Evolutionary conservation across 2,797 vertebrate genomes (phyloP).

Genomic region (Holocentrus rufus): DNA sequence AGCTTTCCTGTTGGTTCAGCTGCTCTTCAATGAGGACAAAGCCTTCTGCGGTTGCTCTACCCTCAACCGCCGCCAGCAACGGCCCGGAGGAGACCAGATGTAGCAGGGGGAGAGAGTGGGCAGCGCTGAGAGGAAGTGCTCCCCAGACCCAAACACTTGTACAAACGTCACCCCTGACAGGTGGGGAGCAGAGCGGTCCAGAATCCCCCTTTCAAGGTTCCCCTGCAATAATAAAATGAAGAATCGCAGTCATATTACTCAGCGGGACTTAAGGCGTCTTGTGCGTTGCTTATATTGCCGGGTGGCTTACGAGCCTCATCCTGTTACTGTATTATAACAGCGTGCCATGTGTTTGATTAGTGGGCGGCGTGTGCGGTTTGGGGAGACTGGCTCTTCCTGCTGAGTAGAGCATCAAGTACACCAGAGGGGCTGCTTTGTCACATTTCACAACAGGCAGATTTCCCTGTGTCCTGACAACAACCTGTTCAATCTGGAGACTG

Average conservation of each 20-base stretch:
- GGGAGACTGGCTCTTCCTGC: slow-evolving; percentile 56
- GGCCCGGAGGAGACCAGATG: slow-evolving; percentile 67
- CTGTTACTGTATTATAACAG: slow-evolving; percentile 42
- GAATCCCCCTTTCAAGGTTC: slow-evolving; percentile 48
- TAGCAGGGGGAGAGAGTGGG: slow-evolving; percentile 52
- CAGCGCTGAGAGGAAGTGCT: slow-evolving; percentile 67
- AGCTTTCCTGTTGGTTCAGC: slow-evolving; percentile 82
- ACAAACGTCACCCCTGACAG: slow-evolving; percentile 70
- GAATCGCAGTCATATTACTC: slow-evolving; percentile 46
- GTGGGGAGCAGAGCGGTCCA: slow-evolving; percentile 62
- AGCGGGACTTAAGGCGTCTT: slow-evolving; percentile 30
- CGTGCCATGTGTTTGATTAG: slow-evolving; percentile 54
- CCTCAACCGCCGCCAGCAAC: slow-evolving; percentile 59
- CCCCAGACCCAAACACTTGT: slow-evolving; percentile 69
- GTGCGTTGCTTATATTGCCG: slow-evolving; percentile 32
- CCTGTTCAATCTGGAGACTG: slow-evolving; percentile 45
- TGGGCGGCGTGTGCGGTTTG: slow-evolving; percentile 58
- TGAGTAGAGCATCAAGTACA: slow-evolving; percentile 40
- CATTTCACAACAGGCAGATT: slow-evolving; percentile 41
- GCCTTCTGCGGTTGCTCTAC: slow-evolving; percentile 62
- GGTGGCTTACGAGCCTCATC: slow-evolving; percentile 31
- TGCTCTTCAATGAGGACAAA: slow-evolving; percentile 72
- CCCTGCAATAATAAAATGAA: slow-evolving; percentile 60
- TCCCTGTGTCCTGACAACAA: slow-evolving; percentile 19
- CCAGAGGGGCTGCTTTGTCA: slow-evolving; percentile 53